These are phyloP conservation scores for Reticulitermes speratus DNA, from an alignment of 1,140 invertebrate genomes.

Conservation along the genomic window DNA sequence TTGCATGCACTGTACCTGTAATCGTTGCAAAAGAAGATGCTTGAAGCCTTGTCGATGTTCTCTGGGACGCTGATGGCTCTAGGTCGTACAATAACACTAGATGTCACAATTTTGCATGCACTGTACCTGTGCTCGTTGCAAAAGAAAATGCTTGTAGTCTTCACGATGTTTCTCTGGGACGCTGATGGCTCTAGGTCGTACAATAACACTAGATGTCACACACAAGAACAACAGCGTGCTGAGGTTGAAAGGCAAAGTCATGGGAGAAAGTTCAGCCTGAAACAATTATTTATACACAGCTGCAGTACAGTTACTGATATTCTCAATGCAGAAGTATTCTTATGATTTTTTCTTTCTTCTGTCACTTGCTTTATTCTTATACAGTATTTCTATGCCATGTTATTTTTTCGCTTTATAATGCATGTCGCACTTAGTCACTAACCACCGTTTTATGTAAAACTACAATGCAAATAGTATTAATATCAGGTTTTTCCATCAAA, in stretches of 20 bases:
- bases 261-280: constrained; percentile 45
- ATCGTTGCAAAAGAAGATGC: background rate
- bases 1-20: background rate
- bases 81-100: constrained; percentile 40
- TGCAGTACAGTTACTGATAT: too few species aligned
- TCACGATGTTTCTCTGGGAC: constrained; percentile 47
- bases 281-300: background rate
- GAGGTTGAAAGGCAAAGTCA: constrained; percentile 48
- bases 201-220: constrained; percentile 40
- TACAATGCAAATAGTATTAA: too few species aligned
- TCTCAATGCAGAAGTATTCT: too few species aligned
- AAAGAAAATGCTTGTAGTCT: constrained; percentile 27
- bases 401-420: too few species aligned
- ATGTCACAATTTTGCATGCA: too few species aligned
- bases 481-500: too few species aligned
- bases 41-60: constrained; percentile 41
- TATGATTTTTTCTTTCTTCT: too few species aligned
- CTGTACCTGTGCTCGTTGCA: background rate
- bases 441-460: too few species aligned
- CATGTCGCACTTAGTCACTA: too few species aligned
- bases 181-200: constrained; percentile 38
- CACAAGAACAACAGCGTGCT: constrained; percentile 47
- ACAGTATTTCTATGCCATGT: too few species aligned
- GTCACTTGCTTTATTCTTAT: too few species aligned
- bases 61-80: constrained; percentile 44